These are phyloP conservation scores for Caenorhabditis sp. DNA, from an alignment of 2,888 invertebrate genomes.

Conservation along the genomic window DNA sequence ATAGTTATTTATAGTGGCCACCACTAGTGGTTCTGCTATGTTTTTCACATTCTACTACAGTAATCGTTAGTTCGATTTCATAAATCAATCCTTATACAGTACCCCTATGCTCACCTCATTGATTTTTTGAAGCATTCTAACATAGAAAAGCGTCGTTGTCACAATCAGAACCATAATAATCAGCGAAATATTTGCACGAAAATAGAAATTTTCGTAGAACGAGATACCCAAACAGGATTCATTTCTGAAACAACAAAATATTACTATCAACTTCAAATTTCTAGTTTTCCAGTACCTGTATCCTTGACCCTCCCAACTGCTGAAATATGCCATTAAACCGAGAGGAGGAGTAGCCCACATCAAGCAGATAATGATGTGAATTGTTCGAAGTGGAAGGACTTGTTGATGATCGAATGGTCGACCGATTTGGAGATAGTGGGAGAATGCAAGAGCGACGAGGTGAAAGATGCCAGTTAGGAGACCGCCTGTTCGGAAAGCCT, in stretches of 20 bases:
- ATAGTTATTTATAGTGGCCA: too few relatives aligned
- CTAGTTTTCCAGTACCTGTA: slow-evolving; percentile 37
- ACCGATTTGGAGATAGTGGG: slow-evolving; percentile 78
- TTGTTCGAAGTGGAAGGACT: slow-evolving; percentile 35
- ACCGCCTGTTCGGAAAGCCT: slow-evolving; percentile 75
- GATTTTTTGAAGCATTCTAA: slow-evolving; percentile 74
- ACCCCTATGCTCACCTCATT: slow-evolving; percentile 24
- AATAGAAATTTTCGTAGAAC: slow-evolving; percentile 56
- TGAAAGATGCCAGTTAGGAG: slow-evolving; percentile 78
- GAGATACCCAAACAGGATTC: slow-evolving; percentile 39
- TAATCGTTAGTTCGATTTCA: too few relatives aligned
- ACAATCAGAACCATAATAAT: slow-evolving; percentile 76
- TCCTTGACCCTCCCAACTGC: slow-evolving; percentile 74
- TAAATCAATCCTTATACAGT: too few relatives aligned
- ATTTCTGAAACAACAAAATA: slow-evolving; percentile 30
- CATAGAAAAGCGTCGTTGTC: slow-evolving; percentile 77
- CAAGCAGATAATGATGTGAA: slow-evolving; percentile 73
- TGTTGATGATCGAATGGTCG: slow-evolving; percentile 78
- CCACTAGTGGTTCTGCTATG: too few relatives aligned
- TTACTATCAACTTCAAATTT: slow-evolving; percentile 3
- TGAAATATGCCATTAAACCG: slow-evolving; percentile 75
- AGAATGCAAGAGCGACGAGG: slow-evolving; percentile 77
- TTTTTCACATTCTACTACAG: too few relatives aligned
- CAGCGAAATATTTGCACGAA: slow-evolving; percentile 52
- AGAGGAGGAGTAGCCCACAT: slow-evolving; percentile 76